phyloP scores from a whole-genome alignment of 2,113 vertebrate species.

The Nycticebus coucang region DNA sequence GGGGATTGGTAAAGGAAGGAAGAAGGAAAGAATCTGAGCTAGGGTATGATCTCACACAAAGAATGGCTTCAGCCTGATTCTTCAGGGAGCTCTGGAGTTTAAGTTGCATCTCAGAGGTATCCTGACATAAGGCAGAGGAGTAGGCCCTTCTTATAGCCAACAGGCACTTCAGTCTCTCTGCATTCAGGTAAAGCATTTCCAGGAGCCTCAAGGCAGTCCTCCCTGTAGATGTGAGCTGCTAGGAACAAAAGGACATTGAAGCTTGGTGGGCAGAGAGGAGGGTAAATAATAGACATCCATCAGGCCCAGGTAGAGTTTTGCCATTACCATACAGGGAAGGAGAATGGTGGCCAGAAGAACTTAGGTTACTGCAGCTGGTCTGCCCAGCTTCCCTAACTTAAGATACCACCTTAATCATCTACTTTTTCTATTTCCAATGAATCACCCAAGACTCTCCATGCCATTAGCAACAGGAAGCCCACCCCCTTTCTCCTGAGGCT shows the following conservation, averaged over 20 bases:
- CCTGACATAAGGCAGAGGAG: neutral
- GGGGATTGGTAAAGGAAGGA: neutral
- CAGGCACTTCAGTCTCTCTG: neutral
- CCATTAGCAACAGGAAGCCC: neutral
- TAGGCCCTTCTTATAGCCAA: neutral
- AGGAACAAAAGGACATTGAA: too few species aligned
- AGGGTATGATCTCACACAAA: neutral
- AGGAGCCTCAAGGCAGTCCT: neutral
- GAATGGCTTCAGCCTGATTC: neutral
- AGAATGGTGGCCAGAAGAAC: neutral
- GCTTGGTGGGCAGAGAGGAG: too few species aligned
- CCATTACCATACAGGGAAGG: accelerated
- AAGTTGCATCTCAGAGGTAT: neutral
- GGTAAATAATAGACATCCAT: neutral
- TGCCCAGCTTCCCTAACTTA: neutral
- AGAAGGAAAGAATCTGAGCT: too few species aligned
- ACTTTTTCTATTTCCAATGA: neutral
- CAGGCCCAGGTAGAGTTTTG: neutral
- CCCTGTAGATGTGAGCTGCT: neutral
- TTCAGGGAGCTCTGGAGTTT: too few species aligned
- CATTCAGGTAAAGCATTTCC: neutral
- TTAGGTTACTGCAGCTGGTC: accelerated
- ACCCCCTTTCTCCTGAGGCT: neutral
- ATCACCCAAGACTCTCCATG: neutral
- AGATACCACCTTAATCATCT: neutral